Evolutionary conservation across 2,113 vertebrate genomes (phyloP), one percentile per base, ranked within the genome.

Genomic region (Sinocyclocheilus anophthalmus): DNA sequence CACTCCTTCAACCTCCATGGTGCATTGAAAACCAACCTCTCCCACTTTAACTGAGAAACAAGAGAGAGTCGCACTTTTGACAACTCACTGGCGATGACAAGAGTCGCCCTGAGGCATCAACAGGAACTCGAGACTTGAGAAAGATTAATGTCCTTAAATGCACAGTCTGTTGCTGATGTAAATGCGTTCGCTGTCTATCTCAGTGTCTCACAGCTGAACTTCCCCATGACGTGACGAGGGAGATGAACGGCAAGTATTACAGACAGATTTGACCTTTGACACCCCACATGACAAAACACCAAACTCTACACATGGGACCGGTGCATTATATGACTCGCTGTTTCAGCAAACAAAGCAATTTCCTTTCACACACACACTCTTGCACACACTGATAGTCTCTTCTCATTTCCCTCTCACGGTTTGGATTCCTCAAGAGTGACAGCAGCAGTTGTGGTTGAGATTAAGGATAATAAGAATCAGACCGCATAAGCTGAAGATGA

Each of bases 331-430:
- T 91, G 89, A 92, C 61, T 92, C 88, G 90, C 80, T 90, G 86
- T 92, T 93, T 91, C 90, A 85, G 87, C 87, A 88, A 90, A 90
- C 57, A 83, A 65, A 81, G 67, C 89, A 88, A 90, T 93, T 91
- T 91, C 89, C 86, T 90, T 85, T 83, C 18, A 75, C 88, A 88
- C 81, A 79, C 30, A 48, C 30, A 50, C 22, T 63, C 90, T 78
- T 82, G 55, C 42, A 33, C 53, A 26, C 16, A 78, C 53, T 33
- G 76, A 37, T 18, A 22, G 53, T 78, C 76, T 76, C 57, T 4
- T 75, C 26, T 83, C 75, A 65, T 82, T 85, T 86, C 73, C 88
- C 86, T 86, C 42, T 76, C 63, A 81, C 37, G 73, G 79, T 84
- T 77, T 75, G 82, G 65, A 48, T 83, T 83, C 48, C 65, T 83